A percentile compares a stretch with the other conserved stretches of the same genome.
Conservation (phyloP, 1,140 invertebrate species). For the Cyclina sinensis region DNA sequence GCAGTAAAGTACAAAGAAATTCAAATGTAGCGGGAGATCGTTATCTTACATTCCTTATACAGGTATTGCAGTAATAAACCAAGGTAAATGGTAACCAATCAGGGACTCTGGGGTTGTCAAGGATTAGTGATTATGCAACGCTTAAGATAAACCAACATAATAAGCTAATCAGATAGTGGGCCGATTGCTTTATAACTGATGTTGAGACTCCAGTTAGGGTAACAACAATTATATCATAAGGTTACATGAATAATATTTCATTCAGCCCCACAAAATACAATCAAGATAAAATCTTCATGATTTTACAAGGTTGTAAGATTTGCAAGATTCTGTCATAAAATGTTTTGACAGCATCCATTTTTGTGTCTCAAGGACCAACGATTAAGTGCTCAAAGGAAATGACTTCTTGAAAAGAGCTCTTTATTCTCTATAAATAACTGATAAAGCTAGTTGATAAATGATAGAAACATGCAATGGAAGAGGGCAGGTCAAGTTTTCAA, state of each 20-base stretch:
- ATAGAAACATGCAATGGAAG: background rate
- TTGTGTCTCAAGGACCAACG: constrained; percentile 28
- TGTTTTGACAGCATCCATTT: constrained; percentile 59
- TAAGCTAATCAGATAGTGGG: background rate
- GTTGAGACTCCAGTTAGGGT: background rate
- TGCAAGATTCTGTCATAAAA: constrained; percentile 26
- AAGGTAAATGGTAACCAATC: constrained; percentile 30
- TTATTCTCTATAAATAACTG: constrained; percentile 59
- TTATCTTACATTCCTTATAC: constrained; percentile 30
- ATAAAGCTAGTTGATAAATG: constrained; percentile 34
- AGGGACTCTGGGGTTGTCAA: constrained; percentile 25
- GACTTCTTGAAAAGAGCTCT: constrained; percentile 52
- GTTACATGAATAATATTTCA: background rate
- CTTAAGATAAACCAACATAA: background rate
- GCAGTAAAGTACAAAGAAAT: constrained; percentile 22
- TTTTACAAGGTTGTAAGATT: background rate
- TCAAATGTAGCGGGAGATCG: constrained; percentile 44
- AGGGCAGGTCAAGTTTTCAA: background rate
- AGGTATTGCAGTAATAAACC: constrained; percentile 46
- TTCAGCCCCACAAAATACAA: background rate
- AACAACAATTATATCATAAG: constrained; percentile 33
- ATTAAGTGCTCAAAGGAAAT: constrained; percentile 49
- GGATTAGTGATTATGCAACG: constrained; percentile 40
- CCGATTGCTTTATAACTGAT: background rate
- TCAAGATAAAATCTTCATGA: background rate